Percentiles rank a stretch among this genome's conserved stretches.
Evolutionary conservation across 2,113 vertebrate species (phyloP).

Genomic region (Tympanuchus pallidicinctus): DNA sequence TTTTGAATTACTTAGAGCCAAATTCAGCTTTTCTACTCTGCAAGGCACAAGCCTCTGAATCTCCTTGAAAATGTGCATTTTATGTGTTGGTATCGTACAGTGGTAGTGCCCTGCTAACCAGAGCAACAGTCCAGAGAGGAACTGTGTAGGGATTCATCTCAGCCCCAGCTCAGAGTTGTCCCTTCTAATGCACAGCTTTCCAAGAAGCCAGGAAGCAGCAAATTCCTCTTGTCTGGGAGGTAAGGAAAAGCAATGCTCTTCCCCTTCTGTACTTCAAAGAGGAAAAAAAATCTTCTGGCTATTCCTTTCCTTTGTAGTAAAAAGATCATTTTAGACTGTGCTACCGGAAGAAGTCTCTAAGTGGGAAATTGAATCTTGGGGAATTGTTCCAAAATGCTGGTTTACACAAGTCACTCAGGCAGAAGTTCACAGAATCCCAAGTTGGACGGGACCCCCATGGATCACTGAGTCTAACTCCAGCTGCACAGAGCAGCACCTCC

Average conservation of each 20-base stretch:
- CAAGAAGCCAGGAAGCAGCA: slow-evolving; percentile 31
- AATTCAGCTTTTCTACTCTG: neutral
- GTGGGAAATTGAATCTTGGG: neutral
- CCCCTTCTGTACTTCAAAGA: neutral
- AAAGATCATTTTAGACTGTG: neutral
- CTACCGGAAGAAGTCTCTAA: slow-evolving; percentile 9
- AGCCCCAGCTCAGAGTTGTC: neutral
- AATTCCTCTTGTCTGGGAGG: neutral
- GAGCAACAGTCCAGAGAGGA: neutral
- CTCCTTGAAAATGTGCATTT: neutral
- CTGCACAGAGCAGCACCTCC: neutral
- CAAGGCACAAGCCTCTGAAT: neutral
- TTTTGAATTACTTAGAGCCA: neutral
- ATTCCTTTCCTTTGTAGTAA: slow-evolving; percentile 22
- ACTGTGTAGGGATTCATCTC: neutral
- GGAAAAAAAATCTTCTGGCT: neutral
- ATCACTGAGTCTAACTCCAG: no score
- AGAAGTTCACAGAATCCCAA: neutral
- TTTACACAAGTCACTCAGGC: neutral
- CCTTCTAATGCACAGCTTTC: neutral
- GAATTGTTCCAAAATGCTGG: neutral
- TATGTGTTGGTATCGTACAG: neutral
- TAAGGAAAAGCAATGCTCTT: neutral
- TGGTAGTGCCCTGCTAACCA: neutral
- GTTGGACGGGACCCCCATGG: no score